phyloP scores from a whole-genome alignment of 2,888 invertebrate genomes.

The Stegophylla sp. region DNA sequence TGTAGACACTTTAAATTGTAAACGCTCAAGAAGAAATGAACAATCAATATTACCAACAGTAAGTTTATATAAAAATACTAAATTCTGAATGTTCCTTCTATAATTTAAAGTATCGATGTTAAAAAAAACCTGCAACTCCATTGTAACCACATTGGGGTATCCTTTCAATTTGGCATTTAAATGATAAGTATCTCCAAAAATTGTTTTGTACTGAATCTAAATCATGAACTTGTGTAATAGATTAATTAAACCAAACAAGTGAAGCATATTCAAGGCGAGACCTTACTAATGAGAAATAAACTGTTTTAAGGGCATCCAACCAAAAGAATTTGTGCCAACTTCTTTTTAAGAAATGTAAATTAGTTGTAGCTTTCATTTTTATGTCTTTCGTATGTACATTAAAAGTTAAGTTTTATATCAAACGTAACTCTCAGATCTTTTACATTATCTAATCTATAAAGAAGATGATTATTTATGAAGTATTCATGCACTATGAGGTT shows the following conservation, averaged over 20 bases:
- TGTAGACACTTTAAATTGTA: too few species aligned
- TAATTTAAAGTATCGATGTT: too few species aligned
- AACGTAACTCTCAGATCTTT: background rate
- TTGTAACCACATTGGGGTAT: too few species aligned
- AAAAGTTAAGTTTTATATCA: conserved; percentile 12
- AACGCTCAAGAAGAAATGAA: too few species aligned
- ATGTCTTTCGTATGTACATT: background rate
- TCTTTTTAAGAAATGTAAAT: background rate
- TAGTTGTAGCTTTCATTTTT: conserved; percentile 1
- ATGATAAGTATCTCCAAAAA: too few species aligned
- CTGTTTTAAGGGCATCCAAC: background rate
- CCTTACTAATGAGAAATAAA: background rate
- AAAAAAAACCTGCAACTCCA: too few species aligned
- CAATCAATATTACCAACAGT: too few species aligned
- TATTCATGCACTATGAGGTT: background rate
- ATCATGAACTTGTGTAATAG: background rate
- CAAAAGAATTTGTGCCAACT: background rate
- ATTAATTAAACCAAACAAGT: background rate
- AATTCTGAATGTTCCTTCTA: too few species aligned
- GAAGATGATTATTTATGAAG: background rate
- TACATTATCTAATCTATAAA: background rate
- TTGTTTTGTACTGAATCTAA: background rate
- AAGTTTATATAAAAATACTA: too few species aligned
- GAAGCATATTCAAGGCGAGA: conserved; percentile 1
- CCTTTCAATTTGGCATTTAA: too few species aligned